These are phyloP conservation scores for Hemicrepidius hirtus DNA, from an alignment of 2,888 invertebrate genomes.

Conservation along the genomic window DNA sequence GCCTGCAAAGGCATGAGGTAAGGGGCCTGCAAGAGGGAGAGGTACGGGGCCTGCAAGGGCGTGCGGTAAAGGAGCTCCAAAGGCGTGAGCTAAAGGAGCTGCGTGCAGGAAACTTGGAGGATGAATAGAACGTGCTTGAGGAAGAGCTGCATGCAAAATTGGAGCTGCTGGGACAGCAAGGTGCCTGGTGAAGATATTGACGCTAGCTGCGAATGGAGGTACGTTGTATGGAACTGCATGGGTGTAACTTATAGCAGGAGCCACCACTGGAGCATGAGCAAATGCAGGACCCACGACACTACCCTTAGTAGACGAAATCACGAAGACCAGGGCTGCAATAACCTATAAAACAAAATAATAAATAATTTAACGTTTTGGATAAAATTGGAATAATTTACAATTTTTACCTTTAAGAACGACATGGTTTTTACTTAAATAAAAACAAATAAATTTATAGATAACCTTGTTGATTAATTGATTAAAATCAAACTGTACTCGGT, in stretches of 20 bases:
- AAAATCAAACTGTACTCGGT: constrained; percentile 32
- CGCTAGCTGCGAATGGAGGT: constrained; percentile 78
- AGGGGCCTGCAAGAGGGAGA: constrained; percentile 56
- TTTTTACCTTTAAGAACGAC: constrained; percentile 7
- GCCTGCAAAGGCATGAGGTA: constrained; percentile 17
- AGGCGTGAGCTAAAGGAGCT: background rate
- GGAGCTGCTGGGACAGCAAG: constrained; percentile 26
- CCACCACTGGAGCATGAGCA: constrained; percentile 51
- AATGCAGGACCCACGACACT: constrained; percentile 36
- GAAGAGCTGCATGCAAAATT: constrained; percentile 64
- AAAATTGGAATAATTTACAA: too few relatives aligned
- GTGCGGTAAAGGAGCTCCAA: constrained; percentile 43
- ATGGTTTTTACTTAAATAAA: background rate
- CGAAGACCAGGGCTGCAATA: background rate
- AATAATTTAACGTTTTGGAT: too few relatives aligned
- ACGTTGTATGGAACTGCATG: constrained; percentile 78
- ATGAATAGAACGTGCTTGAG: constrained; percentile 39
- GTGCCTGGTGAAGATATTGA: constrained; percentile 74
- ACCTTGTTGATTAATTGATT: constrained; percentile 15
- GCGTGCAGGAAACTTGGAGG: constrained; percentile 25
- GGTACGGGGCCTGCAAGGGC: constrained; percentile 63
- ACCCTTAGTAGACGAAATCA: background rate
- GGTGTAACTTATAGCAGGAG: constrained; percentile 68
- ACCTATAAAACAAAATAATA: constrained; percentile 6
- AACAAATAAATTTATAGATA: background rate